Evolutionary conservation across 30 jellyfish, hydroid and myxozoan genomes (phyloP).

Genomic region (Phacellophora camtschatica): DNA sequence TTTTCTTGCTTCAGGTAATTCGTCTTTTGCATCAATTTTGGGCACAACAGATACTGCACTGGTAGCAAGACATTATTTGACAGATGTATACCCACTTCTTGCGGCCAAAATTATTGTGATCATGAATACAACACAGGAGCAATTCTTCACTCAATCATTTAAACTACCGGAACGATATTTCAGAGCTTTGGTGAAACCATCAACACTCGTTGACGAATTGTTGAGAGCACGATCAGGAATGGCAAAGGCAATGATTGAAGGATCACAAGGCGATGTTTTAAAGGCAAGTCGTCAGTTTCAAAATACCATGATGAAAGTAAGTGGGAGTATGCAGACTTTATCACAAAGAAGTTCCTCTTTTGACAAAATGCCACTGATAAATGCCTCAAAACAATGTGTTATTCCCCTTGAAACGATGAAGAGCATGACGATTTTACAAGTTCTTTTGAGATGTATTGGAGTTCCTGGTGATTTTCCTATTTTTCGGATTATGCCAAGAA

Average conservation of each 20-base stretch:
- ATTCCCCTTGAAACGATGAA: neutral
- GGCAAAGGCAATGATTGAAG: conserved; percentile 14
- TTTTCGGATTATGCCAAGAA: neutral
- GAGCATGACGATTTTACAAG: conserved; percentile 10
- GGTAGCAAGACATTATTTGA: neutral
- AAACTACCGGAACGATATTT: conserved; percentile 10
- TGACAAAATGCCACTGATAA: neutral
- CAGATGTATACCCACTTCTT: conserved; percentile 19
- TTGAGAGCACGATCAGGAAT: neutral
- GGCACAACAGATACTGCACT: conserved; percentile 31
- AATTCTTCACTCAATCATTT: neutral
- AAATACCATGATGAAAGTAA: neutral
- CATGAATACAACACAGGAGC: neutral
- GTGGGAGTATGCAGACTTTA: neutral
- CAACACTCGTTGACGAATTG: neutral
- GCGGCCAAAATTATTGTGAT: neutral
- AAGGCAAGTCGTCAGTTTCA: neutral
- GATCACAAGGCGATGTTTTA: neutral
- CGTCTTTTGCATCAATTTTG: conserved; percentile 27
- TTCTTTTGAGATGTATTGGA: conserved; percentile 7
- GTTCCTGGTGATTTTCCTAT: conserved; percentile 53
- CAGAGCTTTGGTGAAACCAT: conserved; percentile 3
- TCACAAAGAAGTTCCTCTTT: neutral
- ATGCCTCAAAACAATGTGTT: neutral
- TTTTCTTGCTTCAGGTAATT: too few species aligned